A percentile compares a stretch with the other conserved stretches of the same genome.
Evolutionary conservation across 1,140 invertebrate genomes (phyloP).

Genomic region (Holcopasites calliopsidis): DNA sequence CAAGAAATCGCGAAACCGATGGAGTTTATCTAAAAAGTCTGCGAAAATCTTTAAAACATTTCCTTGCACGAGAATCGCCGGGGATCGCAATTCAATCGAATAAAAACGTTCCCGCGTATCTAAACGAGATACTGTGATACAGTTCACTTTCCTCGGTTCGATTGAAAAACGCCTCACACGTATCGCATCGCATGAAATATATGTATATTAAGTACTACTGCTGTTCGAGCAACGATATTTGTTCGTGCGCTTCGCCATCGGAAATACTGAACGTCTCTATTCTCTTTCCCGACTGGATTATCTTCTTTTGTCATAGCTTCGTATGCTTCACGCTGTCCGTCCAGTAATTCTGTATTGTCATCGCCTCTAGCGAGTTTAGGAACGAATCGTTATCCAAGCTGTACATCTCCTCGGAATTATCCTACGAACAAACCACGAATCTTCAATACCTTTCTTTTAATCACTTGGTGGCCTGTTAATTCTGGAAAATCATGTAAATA

Average conservation of each 20-base stretch:
- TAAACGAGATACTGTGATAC: neutral
- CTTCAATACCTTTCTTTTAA: neutral
- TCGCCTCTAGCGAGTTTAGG: slow-evolving; percentile 93
- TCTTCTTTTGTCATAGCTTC: slow-evolving; percentile 85
- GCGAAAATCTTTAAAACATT: slow-evolving; percentile 16
- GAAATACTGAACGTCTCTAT: slow-evolving; percentile 59
- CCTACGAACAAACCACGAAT: slow-evolving; percentile 78
- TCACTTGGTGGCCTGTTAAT: too few species aligned
- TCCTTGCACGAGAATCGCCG: neutral
- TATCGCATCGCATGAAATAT: too few species aligned
- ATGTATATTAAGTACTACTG: slow-evolving; percentile 60
- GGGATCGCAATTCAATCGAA: neutral
- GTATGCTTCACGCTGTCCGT: slow-evolving; percentile 95
- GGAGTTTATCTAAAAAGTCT: neutral
- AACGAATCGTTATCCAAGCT: slow-evolving; percentile 95
- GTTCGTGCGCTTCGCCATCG: slow-evolving; percentile 58
- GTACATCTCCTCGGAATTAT: slow-evolving; percentile 95
- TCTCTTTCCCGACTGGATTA: slow-evolving; percentile 55
- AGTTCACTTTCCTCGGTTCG: neutral
- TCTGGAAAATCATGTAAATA: slow-evolving; percentile 10
- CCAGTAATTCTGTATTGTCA: slow-evolving; percentile 97
- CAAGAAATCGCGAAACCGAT: neutral
- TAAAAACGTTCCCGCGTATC: too few species aligned
- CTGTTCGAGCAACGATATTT: slow-evolving; percentile 61
- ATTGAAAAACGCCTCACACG: slow-evolving; percentile 23